These are phyloP conservation scores for Leptarthrus brevirostris DNA, from an alignment of 2,888 invertebrate genomes.

Conservation along the genomic window DNA sequence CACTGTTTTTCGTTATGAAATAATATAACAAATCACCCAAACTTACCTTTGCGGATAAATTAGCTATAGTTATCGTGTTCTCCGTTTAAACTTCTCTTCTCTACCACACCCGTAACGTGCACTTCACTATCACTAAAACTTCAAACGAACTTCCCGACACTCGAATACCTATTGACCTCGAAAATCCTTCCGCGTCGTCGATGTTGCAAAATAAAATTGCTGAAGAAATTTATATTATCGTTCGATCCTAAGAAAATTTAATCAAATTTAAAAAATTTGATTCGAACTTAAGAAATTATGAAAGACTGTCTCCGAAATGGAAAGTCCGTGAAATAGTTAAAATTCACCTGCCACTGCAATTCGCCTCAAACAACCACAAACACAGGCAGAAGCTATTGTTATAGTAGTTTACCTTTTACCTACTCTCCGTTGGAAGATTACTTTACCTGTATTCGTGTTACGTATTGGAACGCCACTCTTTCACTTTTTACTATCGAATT, in stretches of 20 bases:
- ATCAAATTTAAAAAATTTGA: constrained; percentile 7
- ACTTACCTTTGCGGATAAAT: too few species aligned
- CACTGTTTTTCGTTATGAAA: too few species aligned
- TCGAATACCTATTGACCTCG: neutral
- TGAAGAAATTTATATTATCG: neutral
- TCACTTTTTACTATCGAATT: neutral
- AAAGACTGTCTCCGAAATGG: constrained; percentile 46
- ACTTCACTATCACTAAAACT: neutral
- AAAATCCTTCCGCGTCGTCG: neutral
- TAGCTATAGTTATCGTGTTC: too few species aligned
- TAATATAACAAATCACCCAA: neutral
- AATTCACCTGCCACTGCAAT: constrained; percentile 13
- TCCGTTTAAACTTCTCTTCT: neutral
- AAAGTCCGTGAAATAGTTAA: constrained; percentile 21
- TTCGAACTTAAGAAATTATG: constrained; percentile 25
- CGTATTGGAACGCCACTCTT: neutral
- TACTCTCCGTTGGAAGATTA: neutral
- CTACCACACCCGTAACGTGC: neutral
- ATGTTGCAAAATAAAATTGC: neutral
- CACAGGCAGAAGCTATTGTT: neutral
- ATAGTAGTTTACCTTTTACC: neutral
- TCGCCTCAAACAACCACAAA: neutral
- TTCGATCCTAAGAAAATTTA: neutral
- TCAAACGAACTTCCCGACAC: neutral
- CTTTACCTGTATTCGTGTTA: neutral